Evolutionary conservation across 2,113 vertebrate genomes (phyloP).

Genomic region (Papio anubis): DNA sequence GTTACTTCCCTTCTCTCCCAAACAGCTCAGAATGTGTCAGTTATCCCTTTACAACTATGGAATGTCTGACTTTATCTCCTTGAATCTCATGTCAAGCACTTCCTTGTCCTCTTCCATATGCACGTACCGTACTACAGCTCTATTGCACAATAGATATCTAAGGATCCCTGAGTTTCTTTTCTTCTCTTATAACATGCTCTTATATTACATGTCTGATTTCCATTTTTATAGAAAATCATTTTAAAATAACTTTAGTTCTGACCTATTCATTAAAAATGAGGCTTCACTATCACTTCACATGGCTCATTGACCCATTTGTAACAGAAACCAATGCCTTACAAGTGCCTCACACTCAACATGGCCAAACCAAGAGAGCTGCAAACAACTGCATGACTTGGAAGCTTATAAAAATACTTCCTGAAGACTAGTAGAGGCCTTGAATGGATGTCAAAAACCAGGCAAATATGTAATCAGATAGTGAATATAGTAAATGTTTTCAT

Average conservation of each 20-base stretch:
- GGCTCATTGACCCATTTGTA: background rate
- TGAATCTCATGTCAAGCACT: background rate
- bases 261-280: background rate
- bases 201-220: background rate
- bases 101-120: background rate
- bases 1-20: background rate
- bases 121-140: background rate
- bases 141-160: background rate
- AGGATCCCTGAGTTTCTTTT: background rate
- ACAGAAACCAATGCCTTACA: background rate
- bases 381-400: background rate
- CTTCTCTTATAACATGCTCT: background rate
- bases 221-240: constrained; percentile 4
- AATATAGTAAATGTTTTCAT: background rate
- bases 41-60: background rate
- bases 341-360: background rate
- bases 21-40: background rate
- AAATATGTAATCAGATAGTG: background rate
- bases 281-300: background rate
- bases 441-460: background rate
- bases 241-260: background rate
- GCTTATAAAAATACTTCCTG: background rate
- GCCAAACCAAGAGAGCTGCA: background rate
- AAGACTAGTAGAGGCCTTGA: background rate
- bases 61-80: background rate